phyloP scores from a whole-genome alignment of 2,888 invertebrate species.

The Callyntrura guangdongensis region DNA sequence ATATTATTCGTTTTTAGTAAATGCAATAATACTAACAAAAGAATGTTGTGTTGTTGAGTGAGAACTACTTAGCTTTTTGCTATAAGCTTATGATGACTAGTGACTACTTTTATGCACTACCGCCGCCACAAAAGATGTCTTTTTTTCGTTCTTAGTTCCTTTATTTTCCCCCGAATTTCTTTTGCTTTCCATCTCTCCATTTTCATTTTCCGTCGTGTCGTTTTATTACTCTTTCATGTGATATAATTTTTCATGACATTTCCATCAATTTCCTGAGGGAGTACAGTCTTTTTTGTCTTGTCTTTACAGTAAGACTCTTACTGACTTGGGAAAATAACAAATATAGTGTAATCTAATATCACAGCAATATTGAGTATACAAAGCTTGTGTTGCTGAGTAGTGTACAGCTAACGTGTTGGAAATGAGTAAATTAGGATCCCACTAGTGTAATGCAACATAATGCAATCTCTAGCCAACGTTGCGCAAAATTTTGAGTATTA shows the following conservation, averaged over 20 bases:
- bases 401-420: constrained; percentile 11
- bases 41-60: constrained; percentile 42
- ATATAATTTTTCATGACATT: constrained; percentile 84
- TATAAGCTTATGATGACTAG: background rate
- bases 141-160: constrained; percentile 59
- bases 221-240: constrained; percentile 83
- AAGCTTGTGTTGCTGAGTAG: constrained; percentile 6
- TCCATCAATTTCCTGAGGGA: constrained; percentile 84
- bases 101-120: background rate
- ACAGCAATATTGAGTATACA: background rate
- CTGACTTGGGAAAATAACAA: constrained; percentile 60
- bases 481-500: background rate
- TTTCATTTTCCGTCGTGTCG: constrained; percentile 76
- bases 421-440: constrained; percentile 38
- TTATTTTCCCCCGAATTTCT: constrained; percentile 30
- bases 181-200: constrained; percentile 59
- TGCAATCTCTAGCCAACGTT: too few species aligned
- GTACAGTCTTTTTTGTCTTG: constrained; percentile 55
- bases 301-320: constrained; percentile 53
- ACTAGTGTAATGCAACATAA: constrained; percentile 5
- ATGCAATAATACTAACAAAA: constrained; percentile 57
- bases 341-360: constrained; percentile 38
- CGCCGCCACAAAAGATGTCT: constrained; percentile 39
- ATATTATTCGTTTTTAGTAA: background rate
- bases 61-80: background rate